Evolutionary conservation across 2,113 vertebrate genomes (phyloP), one percentile per base, ranked within the genome.

Genomic region (Halcyon malimbica): DNA sequence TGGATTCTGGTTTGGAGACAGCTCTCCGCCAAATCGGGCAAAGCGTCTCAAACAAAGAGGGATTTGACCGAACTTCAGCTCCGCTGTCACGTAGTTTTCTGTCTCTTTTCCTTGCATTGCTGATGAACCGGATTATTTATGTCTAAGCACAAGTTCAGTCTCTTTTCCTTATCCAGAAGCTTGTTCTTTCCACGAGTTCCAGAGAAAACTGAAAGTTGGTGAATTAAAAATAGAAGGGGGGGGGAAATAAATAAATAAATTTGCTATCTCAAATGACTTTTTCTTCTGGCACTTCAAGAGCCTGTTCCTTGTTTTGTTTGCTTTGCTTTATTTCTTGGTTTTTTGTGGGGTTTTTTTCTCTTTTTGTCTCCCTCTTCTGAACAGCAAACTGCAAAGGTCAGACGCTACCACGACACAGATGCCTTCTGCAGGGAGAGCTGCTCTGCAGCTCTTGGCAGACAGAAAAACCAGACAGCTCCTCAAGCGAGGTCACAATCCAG

Each of bases 201-300:
- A 48, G 39, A 51, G 51, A 42, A 81, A 94, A 92, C 91, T 4
- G 56, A 69, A 90, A 89, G 41, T 1, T 17, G 68, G 51, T 1
- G 3, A 69, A 63, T 81, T 92, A 94, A 96, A 96, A 95, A 94
- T 42, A 95, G 94, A 79, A 90, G 10, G 20, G 28, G 59, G 35
- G 42, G 42, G 15, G 6, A 25, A 76, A 68, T 64, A 35, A 9
- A 13, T 31, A 74, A 28, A 39, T 11, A 13, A 21, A 20, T 13
- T 21, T 6, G 23, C 42, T 97, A 78, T 94, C 83, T 84, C 60
- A 7, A 42, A 29, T 59, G 73, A 35, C 64, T 94, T 74, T 76
- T 28, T 41, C 88, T 92, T 50, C 92, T 94, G 95, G 92, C 93
- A 67, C 90, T 86, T n/a, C 41, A 60, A 90, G 83, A 53, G 59